Base-by-base conservation (phyloP, 2,888 invertebrate species). In the Dimorphilus gyrociliatus region DNA sequence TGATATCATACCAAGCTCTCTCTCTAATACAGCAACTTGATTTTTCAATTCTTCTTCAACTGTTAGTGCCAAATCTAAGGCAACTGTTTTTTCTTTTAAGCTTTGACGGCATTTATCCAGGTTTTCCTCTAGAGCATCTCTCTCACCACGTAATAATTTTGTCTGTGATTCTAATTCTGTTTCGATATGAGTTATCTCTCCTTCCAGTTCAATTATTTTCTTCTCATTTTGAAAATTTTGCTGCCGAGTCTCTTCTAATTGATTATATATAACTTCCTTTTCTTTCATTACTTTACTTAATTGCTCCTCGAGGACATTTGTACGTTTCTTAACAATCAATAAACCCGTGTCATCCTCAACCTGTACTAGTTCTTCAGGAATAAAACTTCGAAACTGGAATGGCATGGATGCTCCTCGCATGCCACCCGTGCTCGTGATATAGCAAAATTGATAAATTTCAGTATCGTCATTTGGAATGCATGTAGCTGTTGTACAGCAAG, bases 371-470 rank as follows among this genome's bases (percentile, higher is more conserved):
- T 61, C 60, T 17, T 55, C 55, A 8, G 48, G 41, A 17, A 45
- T 36, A 2, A 50, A 48, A 19, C 40, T 34, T 27, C 46, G 45
- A 42, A 61, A 60, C 43, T 56, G 57, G 46, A 61, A 61, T 23
- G 61, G 60, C 21, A 55, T 57, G 37, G 58, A 58, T 15, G 59
- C 58, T 12, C 61, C 60, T 5, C 53, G 39, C 18, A 59, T 51
- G 28, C 53, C 50, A 3, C 50, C 50, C 12, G 41, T 39, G 17
- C 46, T 45, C 12, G 50, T 46, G 25, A 60, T 52, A 32, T 59
- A 61, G 35, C 58, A 60, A 40, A 61, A 61, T 48, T 61, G 61
- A 41, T 61, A 61, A 33, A 60, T 61, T 34, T 61, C 59, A 5
- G 55, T 55, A 44, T 60, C 60, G 37, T 60, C 58, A 19, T 50